phyloP scores from a whole-genome alignment of 1,140 invertebrate genomes.

The Pachyrhynchus sulphureomaculatus region DNA sequence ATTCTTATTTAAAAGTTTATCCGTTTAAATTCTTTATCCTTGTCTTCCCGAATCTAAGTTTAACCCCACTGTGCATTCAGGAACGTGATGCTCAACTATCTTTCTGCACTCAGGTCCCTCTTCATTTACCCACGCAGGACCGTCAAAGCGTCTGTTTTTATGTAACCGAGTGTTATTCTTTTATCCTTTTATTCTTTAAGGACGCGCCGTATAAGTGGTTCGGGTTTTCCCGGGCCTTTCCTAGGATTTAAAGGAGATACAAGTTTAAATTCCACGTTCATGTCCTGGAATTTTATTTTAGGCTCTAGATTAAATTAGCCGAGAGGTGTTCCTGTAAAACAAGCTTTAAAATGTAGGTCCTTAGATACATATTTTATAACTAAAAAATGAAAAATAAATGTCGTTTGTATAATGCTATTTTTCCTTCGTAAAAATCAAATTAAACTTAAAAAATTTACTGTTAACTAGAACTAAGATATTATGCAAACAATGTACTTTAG shows the following conservation, averaged over 20 bases:
- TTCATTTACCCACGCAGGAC: constrained; percentile 5
- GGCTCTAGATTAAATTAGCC: too few relatives aligned
- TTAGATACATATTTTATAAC: too few relatives aligned
- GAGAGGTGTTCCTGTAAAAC: too few relatives aligned
- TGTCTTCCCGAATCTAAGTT: not conserved
- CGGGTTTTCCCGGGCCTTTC: not conserved
- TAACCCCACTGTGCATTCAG: not conserved
- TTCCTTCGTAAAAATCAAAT: too few relatives aligned
- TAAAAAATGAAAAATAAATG: too few relatives aligned
- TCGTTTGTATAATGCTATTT: too few relatives aligned
- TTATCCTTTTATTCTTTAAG: constrained; percentile 7
- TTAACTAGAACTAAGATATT: too few relatives aligned
- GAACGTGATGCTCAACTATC: constrained; percentile 1
- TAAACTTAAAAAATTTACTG: too few relatives aligned
- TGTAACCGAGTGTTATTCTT: constrained; percentile 1
- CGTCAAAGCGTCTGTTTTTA: constrained; percentile 4
- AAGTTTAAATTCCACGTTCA: not conserved
- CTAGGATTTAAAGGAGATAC: constrained; percentile 4
- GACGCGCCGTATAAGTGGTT: constrained; percentile 2
- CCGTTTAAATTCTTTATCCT: too few relatives aligned
- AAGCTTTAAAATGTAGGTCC: too few relatives aligned
- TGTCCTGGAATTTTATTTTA: not conserved
- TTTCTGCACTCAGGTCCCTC: not conserved
- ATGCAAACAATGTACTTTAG: too few relatives aligned
- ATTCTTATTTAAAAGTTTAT: too few relatives aligned